Evolutionary conservation across 2,888 invertebrate species (phyloP).

Genomic region (Xylota sylvarum): DNA sequence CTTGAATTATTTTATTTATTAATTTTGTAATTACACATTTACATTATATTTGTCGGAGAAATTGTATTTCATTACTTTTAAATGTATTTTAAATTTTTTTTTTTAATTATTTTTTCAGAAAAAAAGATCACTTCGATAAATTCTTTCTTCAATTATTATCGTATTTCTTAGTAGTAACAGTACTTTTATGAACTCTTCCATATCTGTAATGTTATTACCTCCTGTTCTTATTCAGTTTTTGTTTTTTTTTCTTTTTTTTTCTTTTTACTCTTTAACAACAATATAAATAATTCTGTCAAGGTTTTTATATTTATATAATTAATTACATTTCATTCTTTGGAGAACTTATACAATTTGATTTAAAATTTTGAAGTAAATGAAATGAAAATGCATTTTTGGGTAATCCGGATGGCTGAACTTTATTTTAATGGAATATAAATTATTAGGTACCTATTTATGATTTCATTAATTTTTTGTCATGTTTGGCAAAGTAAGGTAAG

Average conservation of each 20-base stretch:
- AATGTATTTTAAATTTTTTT: constrained; percentile 22
- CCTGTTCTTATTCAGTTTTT: constrained; percentile 9
- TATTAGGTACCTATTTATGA: too few relatives aligned
- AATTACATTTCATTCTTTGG: not conserved
- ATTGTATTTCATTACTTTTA: constrained; percentile 44
- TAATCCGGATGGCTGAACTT: not conserved
- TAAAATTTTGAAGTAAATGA: constrained; percentile 11
- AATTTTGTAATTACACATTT: constrained; percentile 62
- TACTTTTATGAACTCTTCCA: constrained; percentile 37
- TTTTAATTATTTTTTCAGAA: constrained; percentile 7
- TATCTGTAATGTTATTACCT: constrained; percentile 15
- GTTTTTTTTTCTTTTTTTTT: not conserved
- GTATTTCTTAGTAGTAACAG: constrained; percentile 58
- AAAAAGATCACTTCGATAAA: constrained; percentile 54
- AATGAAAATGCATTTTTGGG: constrained; percentile 17
- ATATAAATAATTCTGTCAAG: constrained; percentile 26
- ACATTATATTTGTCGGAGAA: constrained; percentile 53
- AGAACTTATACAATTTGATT: not conserved
- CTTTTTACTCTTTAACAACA: constrained; percentile 5
- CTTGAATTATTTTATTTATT: constrained; percentile 35
- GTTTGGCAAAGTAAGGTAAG: too few relatives aligned
- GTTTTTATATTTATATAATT: constrained; percentile 5
- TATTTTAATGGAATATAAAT: too few relatives aligned
- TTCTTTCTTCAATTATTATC: constrained; percentile 51
- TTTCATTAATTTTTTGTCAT: too few relatives aligned